Evolutionary conservation across 2,888 invertebrate genomes (phyloP).

Genomic region (Dioctria linearis): DNA sequence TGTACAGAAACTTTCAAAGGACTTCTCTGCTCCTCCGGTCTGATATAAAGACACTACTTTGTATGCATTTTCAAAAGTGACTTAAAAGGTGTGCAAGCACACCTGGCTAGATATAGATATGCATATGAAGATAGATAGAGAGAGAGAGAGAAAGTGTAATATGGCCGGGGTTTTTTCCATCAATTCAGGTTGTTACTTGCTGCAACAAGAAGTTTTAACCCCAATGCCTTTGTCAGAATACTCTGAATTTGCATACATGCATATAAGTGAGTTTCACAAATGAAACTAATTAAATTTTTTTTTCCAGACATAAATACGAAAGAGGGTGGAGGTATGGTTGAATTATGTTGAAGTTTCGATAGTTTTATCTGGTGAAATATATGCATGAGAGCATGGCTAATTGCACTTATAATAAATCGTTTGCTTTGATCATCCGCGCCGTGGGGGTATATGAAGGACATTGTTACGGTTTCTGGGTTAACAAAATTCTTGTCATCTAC

Average conservation of each 20-base stretch:
- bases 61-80: slow-evolving; percentile 44
- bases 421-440: background rate
- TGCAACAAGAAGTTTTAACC: background rate
- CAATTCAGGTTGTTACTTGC: background rate
- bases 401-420: slow-evolving; percentile 24
- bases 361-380: slow-evolving; percentile 37
- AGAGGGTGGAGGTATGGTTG: slow-evolving; percentile 81
- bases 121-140: too few relatives aligned
- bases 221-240: background rate
- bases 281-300: slow-evolving; percentile 55
- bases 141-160: background rate
- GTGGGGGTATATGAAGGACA: slow-evolving; percentile 2
- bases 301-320: slow-evolving; percentile 83
- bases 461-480: slow-evolving; percentile 37
- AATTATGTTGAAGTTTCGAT: slow-evolving; percentile 40
- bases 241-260: slow-evolving; percentile 46
- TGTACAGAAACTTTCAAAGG: background rate
- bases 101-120: background rate
- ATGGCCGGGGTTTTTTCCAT: background rate
- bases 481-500: background rate
- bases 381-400: slow-evolving; percentile 54
- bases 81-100: slow-evolving; percentile 27
- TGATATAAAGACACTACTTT: slow-evolving; percentile 36
- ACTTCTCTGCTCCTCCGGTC: background rate
- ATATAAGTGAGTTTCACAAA: background rate